Conservation (phyloP, 2,797 vertebrate genomes). For the Sebastes wilsoni region DNA sequence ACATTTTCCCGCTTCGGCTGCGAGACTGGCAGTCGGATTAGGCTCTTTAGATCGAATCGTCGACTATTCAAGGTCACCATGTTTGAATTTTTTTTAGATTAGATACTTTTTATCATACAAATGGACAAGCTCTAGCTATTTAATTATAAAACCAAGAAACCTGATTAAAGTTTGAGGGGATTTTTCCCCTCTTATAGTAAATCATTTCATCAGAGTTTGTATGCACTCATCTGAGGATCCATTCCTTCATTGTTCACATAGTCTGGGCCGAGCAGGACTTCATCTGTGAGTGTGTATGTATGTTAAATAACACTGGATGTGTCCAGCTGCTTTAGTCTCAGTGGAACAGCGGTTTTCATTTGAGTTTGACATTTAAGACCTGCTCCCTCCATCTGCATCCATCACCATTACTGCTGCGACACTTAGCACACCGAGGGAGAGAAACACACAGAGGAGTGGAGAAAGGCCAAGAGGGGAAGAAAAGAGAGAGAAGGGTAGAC, state of each 20-base stretch:
- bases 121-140: neutral
- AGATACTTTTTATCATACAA: neutral
- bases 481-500: slow-evolving; percentile 10
- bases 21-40: neutral
- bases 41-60: neutral
- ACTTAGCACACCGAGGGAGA: slow-evolving; percentile 45
- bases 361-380: slow-evolving; percentile 76
- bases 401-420: slow-evolving; percentile 69
- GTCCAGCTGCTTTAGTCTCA: slow-evolving; percentile 65
- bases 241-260: neutral
- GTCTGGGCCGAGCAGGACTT: neutral
- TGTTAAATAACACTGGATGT: slow-evolving; percentile 53
- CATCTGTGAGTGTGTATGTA: neutral
- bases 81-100: neutral
- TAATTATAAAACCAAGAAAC: neutral
- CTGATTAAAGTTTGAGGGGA: neutral
- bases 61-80: neutral
- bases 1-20: neutral
- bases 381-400: slow-evolving; percentile 70
- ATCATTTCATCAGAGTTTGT: neutral
- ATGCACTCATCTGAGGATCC: neutral
- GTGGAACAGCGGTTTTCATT: slow-evolving; percentile 69
- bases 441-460: neutral
- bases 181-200: neutral
- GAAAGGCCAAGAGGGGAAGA: slow-evolving; percentile 35